phyloP scores from a whole-genome alignment of 1,140 invertebrate species.

The Pemphigus obesinymphae region DNA sequence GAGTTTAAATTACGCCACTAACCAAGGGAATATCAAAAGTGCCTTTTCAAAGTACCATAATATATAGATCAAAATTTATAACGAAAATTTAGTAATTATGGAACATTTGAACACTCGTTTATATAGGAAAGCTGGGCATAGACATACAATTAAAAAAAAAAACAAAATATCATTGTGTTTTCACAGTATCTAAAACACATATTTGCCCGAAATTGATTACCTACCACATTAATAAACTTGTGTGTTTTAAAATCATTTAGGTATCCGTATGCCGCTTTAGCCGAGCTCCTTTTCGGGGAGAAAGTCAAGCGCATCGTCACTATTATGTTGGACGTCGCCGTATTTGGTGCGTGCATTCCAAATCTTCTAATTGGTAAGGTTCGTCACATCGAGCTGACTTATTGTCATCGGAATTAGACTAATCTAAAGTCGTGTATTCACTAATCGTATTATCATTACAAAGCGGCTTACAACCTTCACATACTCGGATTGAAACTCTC shows the following conservation, averaged over 20 bases:
- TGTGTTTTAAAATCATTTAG: slow-evolving; percentile 50
- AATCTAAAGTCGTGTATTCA: not conserved
- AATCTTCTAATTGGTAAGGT: slow-evolving; percentile 68
- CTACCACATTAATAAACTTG: not conserved
- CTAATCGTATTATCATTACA: slow-evolving; percentile 43
- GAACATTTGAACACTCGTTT: too few relatives aligned
- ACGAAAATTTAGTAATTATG: too few relatives aligned
- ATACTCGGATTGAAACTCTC: slow-evolving; percentile 64
- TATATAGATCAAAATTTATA: too few relatives aligned
- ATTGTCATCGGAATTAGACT: not conserved
- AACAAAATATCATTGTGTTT: too few relatives aligned
- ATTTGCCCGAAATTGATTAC: too few relatives aligned
- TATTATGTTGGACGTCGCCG: slow-evolving; percentile 64
- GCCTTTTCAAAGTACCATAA: too few relatives aligned
- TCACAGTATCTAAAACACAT: too few relatives aligned
- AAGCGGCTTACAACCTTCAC: slow-evolving; percentile 71
- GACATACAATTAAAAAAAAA: too few relatives aligned
- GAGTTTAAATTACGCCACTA: too few relatives aligned
- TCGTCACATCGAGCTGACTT: not conserved
- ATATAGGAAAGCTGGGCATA: too few relatives aligned
- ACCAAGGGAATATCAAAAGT: too few relatives aligned
- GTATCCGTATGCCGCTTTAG: slow-evolving; percentile 71
- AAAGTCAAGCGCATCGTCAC: slow-evolving; percentile 59
- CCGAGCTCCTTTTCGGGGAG: slow-evolving; percentile 64
- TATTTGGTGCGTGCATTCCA: slow-evolving; percentile 69